These are phyloP conservation scores for Portevinia maculata DNA, from an alignment of 2,888 invertebrate genomes.

Conservation along the genomic window DNA sequence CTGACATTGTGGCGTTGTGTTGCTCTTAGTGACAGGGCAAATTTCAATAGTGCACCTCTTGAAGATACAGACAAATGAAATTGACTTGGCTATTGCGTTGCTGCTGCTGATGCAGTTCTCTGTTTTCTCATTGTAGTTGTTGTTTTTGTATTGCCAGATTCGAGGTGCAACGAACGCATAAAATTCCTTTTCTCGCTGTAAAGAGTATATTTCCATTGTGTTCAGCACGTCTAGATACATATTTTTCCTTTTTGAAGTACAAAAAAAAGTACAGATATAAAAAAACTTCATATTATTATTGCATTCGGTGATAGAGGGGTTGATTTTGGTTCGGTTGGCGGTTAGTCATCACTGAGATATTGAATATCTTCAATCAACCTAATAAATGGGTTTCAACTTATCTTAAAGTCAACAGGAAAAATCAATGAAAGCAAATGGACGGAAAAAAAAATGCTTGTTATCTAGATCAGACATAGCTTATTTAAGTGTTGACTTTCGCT, in stretches of 20 bases:
- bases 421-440: conserved; percentile 34
- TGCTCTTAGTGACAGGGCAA: conserved; percentile 42
- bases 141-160: conserved; percentile 14
- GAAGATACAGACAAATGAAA: conserved; percentile 23
- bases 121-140: conserved; percentile 6
- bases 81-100: conserved; percentile 28
- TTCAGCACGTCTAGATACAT: conserved; percentile 49
- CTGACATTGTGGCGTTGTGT: not conserved
- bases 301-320: conserved; percentile 48
- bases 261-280: conserved; percentile 36
- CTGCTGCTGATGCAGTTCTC: conserved; percentile 19
- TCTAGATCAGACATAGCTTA: conserved; percentile 32
- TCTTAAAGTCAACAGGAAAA: conserved; percentile 1
- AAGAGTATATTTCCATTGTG: conserved; percentile 56
- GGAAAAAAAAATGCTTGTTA: conserved; percentile 25
- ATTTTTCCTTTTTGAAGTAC: conserved; percentile 26
- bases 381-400: conserved; percentile 41
- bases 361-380: conserved; percentile 46
- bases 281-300: conserved; percentile 36
- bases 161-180: conserved; percentile 68
- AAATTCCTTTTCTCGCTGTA: conserved; percentile 37
- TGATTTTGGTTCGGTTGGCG: conserved; percentile 23
- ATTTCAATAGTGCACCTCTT: conserved; percentile 59
- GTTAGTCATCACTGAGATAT: conserved; percentile 50
- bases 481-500: conserved; percentile 24